Evolutionary conservation across 2,888 invertebrate genomes (phyloP).

Genomic region (Macrophya alboannulata): DNA sequence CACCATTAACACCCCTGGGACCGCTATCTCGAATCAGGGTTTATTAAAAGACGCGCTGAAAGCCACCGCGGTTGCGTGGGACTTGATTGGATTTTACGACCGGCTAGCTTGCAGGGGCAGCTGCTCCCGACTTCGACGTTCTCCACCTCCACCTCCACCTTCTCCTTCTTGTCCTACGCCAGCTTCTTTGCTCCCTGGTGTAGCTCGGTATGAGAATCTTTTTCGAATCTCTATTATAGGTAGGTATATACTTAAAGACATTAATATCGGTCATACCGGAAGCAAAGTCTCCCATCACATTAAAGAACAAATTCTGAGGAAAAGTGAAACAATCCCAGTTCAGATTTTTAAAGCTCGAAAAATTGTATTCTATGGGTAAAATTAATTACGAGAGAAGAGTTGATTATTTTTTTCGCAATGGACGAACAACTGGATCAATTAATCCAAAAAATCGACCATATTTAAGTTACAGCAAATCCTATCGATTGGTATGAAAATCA

Average conservation of each 20-base stretch:
- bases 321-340: neutral
- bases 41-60: slow-evolving; percentile 69
- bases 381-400: too few species aligned
- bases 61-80: slow-evolving; percentile 62
- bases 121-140: slow-evolving; percentile 40
- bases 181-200: slow-evolving; percentile 25
- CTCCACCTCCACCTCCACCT: slow-evolving; percentile 15
- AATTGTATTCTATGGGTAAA: too few species aligned
- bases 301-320: neutral
- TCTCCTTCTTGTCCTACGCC: slow-evolving; percentile 31
- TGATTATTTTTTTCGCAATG: too few species aligned
- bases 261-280: slow-evolving; percentile 5
- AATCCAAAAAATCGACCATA: too few species aligned
- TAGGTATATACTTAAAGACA: neutral
- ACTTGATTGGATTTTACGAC: slow-evolving; percentile 69
- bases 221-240: neutral
- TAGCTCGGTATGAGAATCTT: neutral
- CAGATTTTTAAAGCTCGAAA: too few species aligned
- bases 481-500: too few species aligned
- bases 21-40: slow-evolving; percentile 65
- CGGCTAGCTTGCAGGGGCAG: slow-evolving; percentile 61
- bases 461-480: too few species aligned
- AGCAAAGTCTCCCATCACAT: neutral
- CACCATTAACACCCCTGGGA: slow-evolving; percentile 68
- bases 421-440: too few species aligned